Conservation (phyloP, 2,113 vertebrate species). For the Montifringilla adamsi region DNA sequence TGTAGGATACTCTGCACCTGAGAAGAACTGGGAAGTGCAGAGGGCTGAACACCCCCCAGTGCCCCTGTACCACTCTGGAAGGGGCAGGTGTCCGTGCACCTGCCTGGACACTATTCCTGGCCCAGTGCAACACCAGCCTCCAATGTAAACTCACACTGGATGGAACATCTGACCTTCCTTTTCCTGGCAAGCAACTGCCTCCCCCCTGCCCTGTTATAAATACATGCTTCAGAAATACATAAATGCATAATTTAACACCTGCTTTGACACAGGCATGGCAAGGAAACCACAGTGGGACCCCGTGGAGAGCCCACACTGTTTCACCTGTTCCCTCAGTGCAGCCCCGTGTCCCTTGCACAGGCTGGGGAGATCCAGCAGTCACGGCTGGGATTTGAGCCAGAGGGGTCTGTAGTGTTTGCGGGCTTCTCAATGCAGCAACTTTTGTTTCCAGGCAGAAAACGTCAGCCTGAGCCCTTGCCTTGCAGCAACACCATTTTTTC, state of each 20-base stretch:
- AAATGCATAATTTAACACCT: neutral
- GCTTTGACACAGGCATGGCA: neutral
- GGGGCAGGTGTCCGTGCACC: neutral
- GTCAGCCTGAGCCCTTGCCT: neutral
- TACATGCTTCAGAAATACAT: neutral
- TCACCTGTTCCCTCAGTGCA: neutral
- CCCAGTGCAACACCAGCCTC: neutral
- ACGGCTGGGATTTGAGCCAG: neutral
- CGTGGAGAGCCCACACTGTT: neutral
- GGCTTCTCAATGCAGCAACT: neutral
- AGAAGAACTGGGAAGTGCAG: neutral
- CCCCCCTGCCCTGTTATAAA: neutral
- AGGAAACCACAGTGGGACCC: neutral
- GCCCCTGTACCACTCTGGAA: neutral
- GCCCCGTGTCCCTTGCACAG: neutral
- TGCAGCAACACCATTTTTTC: accelerated
- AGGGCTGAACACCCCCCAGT: neutral
- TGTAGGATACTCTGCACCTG: neutral
- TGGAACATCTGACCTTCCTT: neutral
- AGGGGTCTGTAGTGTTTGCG: neutral
- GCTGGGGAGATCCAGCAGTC: neutral
- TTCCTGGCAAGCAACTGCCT: neutral
- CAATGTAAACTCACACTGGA: neutral
- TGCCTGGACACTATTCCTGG: neutral
- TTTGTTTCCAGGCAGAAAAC: neutral